phyloP scores from a whole-genome alignment of 2,888 invertebrate genomes.

The Apomyelois bistriatella region DNA sequence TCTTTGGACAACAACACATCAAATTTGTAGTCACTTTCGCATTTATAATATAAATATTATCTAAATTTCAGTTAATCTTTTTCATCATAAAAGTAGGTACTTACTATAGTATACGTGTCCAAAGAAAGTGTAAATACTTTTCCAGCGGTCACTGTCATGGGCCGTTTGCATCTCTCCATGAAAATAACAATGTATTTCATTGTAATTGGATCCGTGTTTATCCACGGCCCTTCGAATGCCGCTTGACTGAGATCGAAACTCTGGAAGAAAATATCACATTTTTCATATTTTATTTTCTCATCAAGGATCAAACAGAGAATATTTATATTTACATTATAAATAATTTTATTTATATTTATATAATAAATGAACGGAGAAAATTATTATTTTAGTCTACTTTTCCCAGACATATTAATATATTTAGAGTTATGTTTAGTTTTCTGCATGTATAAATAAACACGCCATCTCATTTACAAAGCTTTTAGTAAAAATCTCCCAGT shows the following conservation, averaged over 20 bases:
- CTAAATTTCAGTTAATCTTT: too few species aligned
- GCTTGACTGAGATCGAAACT: slow-evolving; percentile 69
- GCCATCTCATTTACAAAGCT: background rate
- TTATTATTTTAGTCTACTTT: too few species aligned
- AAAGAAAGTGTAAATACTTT: slow-evolving; percentile 76
- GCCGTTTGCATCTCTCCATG: slow-evolving; percentile 71
- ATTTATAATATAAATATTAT: too few species aligned
- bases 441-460: background rate
- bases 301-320: too few species aligned
- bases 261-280: slow-evolving; percentile 38
- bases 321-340: too few species aligned
- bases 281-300: too few species aligned
- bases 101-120: slow-evolving; percentile 74
- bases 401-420: background rate
- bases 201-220: slow-evolving; percentile 48
- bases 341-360: too few species aligned
- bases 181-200: slow-evolving; percentile 64
- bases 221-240: slow-evolving; percentile 76
- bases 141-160: slow-evolving; percentile 72
- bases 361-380: too few species aligned
- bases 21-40: too few species aligned
- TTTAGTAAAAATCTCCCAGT: background rate
- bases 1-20: too few species aligned
- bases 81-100: too few species aligned
- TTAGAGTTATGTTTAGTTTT: background rate